Conservation (phyloP, 2,797 vertebrate species). For the Macroramphosus scolopax region DNA sequence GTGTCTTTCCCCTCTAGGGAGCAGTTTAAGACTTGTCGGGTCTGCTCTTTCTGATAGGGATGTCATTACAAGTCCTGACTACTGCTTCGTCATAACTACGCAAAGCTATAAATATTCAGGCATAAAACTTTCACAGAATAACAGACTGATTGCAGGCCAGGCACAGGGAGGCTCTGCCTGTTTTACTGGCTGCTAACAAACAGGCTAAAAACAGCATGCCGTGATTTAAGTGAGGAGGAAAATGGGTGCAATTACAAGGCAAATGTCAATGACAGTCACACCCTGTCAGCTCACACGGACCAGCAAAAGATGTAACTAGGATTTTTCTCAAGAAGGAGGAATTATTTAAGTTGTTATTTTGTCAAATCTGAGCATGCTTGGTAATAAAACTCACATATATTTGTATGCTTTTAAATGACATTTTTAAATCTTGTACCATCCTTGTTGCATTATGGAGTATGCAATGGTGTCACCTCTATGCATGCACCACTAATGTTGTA, state of each 20-base stretch:
- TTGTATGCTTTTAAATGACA: constrained; percentile 37
- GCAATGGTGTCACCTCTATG: constrained; percentile 48
- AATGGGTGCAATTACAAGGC: constrained; percentile 15
- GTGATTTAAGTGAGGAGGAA: constrained; percentile 28
- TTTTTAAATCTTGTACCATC: constrained; percentile 31
- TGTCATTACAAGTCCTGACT: constrained; percentile 59
- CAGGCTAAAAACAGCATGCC: constrained; percentile 4
- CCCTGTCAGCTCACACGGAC: constrained; percentile 23
- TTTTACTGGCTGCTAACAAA: constrained; percentile 24
- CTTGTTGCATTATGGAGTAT: constrained; percentile 25
- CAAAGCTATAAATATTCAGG: constrained; percentile 39
- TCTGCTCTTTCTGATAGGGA: constrained; percentile 78
- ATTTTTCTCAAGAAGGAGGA: constrained; percentile 49
- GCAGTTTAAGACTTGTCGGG: constrained; percentile 79
- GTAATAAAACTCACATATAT: constrained; percentile 22
- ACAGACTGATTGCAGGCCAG: constrained; percentile 26
- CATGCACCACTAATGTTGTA: constrained; percentile 56
- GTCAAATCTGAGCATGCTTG: constrained; percentile 59
- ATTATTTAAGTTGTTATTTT: constrained; percentile 23
- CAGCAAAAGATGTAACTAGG: constrained; percentile 40
- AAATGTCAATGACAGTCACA: constrained; percentile 8
- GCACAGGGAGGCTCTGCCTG: constrained; percentile 33
- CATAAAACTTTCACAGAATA: constrained; percentile 25
- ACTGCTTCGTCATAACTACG: constrained; percentile 51
- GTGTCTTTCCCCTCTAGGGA: constrained; percentile 74